phyloP scores from a whole-genome alignment of 2,797 vertebrate species.

The Enteromius fasciolatus region DNA sequence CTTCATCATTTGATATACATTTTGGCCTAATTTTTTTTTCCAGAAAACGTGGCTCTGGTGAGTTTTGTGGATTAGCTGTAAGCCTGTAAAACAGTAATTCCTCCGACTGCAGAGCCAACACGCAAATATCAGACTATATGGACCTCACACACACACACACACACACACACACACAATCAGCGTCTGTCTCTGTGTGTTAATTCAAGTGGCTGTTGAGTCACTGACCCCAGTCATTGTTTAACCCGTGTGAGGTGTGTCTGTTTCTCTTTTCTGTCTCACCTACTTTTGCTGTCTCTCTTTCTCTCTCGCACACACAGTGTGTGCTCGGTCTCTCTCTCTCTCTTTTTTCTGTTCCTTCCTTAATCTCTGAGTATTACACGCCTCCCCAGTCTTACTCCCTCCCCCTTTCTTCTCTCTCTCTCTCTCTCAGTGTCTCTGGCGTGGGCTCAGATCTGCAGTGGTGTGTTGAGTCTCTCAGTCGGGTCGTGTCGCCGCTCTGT shows the following conservation, averaged over 20 bases:
- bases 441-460: slow-evolving; percentile 32
- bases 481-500: slow-evolving; percentile 19
- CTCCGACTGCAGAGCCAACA: slow-evolving; percentile 45
- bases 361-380: slow-evolving; percentile 42
- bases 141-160: neutral
- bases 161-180: neutral
- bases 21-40: neutral
- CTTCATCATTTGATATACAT: neutral
- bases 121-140: neutral
- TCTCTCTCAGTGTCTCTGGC: slow-evolving; percentile 30
- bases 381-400: slow-evolving; percentile 34
- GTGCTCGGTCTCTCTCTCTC: neutral
- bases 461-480: slow-evolving; percentile 29
- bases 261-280: slow-evolving; percentile 4
- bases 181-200: slow-evolving; percentile 13
- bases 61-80: slow-evolving; percentile 1
- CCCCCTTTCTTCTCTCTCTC: slow-evolving; percentile 24
- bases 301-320: neutral
- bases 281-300: neutral
- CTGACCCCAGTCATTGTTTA: slow-evolving; percentile 30
- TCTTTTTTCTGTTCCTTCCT: slow-evolving; percentile 35
- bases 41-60: neutral
- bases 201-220: slow-evolving; percentile 19
- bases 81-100: slow-evolving; percentile 30
- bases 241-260: slow-evolving; percentile 4